Base-by-base conservation (phyloP, 35 echinoderm and acorn worm species). In the Ophiothrix spiculata region DNA sequence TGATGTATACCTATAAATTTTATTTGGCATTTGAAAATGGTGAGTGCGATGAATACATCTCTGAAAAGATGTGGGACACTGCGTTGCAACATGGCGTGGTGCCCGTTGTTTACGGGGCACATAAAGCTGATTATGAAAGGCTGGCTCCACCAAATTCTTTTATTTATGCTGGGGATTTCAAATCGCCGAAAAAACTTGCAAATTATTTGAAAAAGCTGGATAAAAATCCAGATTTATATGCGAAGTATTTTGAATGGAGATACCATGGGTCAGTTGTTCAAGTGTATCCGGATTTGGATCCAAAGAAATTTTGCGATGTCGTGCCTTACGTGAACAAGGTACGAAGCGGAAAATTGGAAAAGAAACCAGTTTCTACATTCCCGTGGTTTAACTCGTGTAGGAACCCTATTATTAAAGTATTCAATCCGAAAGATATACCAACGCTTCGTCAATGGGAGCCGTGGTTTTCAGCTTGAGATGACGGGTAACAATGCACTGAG, bases 1-100 rank as follows among this genome's bases (percentile, higher is more conserved):
- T 97, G 36, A 97, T 97, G 94, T 77, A 75, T 6, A 63, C 92
- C 79, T 97, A 97, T 54, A 97, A 97, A 38, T 97, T 97, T 78
- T 97, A 91, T 54, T 38, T 97, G 21, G 60, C 94, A 28, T 83
- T 97, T 11, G 94, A 97, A 82, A 89, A 92, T 88, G 86, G 90
- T 4, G 94, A 97, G 46, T 97, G 94, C 76, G 39, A 79, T 8
- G 90, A 97, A 37, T 97, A 92, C 63, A 86, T 92, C 35, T 89
- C 94, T 1, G 86, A 97, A 74, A 88, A 88, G 45, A 92, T 92
- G 39, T 97, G 94, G 94, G 77, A 88, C 45, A 92, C 89, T 13
- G 86, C 86, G 2, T 79, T 97, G 35, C 73, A 76, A 38, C 89
- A 97, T 33, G 77, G 79, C 0, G 86, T 79, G 3, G 90, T 97